Evolutionary conservation across 2,797 vertebrate genomes (phyloP).

Genomic region (Thamnophis elegans): DNA sequence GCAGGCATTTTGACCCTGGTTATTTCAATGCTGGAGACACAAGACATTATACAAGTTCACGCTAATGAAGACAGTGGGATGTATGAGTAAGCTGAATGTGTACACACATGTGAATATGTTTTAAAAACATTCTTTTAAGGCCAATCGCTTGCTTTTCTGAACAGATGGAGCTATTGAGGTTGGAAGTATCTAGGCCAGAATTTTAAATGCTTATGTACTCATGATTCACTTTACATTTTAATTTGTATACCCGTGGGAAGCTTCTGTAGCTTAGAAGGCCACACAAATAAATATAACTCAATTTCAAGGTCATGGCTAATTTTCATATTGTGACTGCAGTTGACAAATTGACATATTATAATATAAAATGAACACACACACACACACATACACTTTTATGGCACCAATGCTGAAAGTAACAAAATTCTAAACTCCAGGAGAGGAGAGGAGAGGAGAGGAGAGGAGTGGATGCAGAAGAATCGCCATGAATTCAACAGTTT

Average conservation of each 20-base stretch:
- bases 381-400: too few species aligned
- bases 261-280: not conserved
- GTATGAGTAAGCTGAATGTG: slow-evolving; percentile 5
- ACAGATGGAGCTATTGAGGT: slow-evolving; percentile 25
- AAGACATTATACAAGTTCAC: not conserved
- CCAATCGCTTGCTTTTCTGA: slow-evolving; percentile 1
- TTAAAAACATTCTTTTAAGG: slow-evolving; percentile 14
- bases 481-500: not conserved
- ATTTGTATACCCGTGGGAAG: not conserved
- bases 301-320: not conserved
- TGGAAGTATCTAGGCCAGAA: slow-evolving; percentile 18
- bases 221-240: not conserved
- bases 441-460: not conserved
- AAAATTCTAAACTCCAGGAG: not conserved
- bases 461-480: not conserved
- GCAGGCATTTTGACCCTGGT: not conserved
- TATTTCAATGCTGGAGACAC: not conserved
- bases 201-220: slow-evolving; percentile 16
- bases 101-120: slow-evolving; percentile 7
- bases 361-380: not conserved
- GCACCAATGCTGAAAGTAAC: not conserved
- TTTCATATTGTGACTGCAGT: not conserved
- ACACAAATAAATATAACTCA: slow-evolving; percentile 6
- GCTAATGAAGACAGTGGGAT: not conserved
- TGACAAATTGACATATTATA: not conserved